Conservation (phyloP, 2,797 vertebrate genomes). For the Acipenser transmontanus region DNA sequence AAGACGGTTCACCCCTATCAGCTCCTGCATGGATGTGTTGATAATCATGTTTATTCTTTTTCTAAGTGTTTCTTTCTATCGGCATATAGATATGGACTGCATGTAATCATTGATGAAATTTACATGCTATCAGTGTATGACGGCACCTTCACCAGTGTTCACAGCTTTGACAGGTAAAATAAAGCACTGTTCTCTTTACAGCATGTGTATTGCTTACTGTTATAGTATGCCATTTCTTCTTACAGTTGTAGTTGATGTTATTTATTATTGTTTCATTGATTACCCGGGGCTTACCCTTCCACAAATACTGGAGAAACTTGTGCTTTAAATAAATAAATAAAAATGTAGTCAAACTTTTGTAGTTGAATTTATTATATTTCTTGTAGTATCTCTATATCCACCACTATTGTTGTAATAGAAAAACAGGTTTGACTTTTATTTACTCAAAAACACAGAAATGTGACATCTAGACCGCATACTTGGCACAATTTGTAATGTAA, state of each 20-base stretch:
- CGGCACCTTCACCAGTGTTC: slow-evolving; percentile 35
- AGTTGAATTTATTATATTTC: no score
- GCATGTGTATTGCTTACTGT: not conserved
- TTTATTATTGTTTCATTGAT: not conserved
- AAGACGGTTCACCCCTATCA: no score
- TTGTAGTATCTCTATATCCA: no score
- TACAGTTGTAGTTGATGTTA: not conserved
- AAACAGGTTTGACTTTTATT: no score
- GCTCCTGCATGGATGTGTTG: no score
- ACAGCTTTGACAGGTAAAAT: slow-evolving; percentile 32
- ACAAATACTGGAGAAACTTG: no score
- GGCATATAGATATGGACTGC: slow-evolving; percentile 22
- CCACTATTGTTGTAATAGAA: no score
- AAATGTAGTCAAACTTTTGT: no score
- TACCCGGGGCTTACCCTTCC: not conserved
- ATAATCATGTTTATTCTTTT: no score
- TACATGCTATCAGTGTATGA: slow-evolving; percentile 36
- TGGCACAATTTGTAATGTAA: no score
- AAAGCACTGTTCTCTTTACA: not conserved
- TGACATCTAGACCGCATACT: no score
- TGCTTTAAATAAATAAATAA: not conserved
- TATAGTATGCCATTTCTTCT: not conserved
- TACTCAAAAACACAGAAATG: no score
- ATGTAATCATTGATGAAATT: slow-evolving; percentile 39
- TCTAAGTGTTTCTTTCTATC: not conserved